Evolutionary conservation across 2,888 invertebrate species (phyloP), one percentile per base, ranked within the genome.

Genomic region (Cantharis lateralis): DNA sequence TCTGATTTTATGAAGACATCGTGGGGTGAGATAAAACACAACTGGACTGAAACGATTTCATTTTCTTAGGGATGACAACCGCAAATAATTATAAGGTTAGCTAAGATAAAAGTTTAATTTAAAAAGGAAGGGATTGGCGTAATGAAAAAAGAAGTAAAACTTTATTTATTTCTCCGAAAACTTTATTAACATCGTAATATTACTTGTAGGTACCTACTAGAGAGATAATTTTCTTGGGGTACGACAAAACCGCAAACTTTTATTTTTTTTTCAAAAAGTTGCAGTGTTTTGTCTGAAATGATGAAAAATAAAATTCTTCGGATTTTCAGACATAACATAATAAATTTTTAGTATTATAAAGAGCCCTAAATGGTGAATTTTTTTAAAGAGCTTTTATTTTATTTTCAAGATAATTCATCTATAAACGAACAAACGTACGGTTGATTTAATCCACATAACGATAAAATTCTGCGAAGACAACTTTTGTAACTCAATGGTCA

Each of bases 1-100:
- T 87, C 87, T 87, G 87, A 86, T 87, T 87, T 87, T 87, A 87
- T 87, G 86, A 86, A 86, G 86, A 87, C 86, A 86, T 87, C 86
- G 84, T 85, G 85, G 85, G 82, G 83, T 82, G 84, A 87, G 87
- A 87, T 87, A 87, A 87, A 87, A 86, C 84, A 83, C 86, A 85
- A 86, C 84, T 85, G 86, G 86, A 85, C 85, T 83, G 84, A 83
- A 85, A 86, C 85, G 85, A 86, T 87, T 87, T 87, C 86, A 87
- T 86, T 87, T 83, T 78, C 73, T 78, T 81, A 83, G 85, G 83
- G 84, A 83, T 84, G 82, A 82, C 78, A 80, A 83, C 86, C 86
- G 84, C 87, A 87, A 87, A 87, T 87, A 87, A 87, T 83, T 87
- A 87, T 86, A 85, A 83, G 83, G 78, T 84, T 78, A 81, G 74